Evolutionary conservation across 1,140 invertebrate genomes (phyloP), one percentile per base, ranked within the genome.

Genomic region (Lepidurus apus): DNA sequence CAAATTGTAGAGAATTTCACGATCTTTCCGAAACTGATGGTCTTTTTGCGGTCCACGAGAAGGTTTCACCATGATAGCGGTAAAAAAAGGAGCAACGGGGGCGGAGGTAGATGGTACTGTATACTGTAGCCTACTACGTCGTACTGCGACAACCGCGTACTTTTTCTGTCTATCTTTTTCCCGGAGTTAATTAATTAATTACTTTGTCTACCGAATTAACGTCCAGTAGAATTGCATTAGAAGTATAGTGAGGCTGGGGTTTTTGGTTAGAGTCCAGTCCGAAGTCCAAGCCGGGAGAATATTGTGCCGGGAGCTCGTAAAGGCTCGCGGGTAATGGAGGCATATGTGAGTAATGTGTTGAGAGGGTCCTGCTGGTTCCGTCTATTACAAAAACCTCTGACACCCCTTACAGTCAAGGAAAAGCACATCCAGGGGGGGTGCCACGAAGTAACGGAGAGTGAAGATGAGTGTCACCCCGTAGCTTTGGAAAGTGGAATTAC

Each of bases 291-390:
- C n/a, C 17, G 53, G 17, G 53, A 65, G n/a, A 65, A 65, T 65
- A 65, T 65, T 65, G 53, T 65, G 53, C 53, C 7, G 17, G 53
- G 53, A 65, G 21, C 53, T 65, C 53, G 53, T 65, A 65, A 65
- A 65, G 53, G 53, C 53, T 65, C 21, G 34, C 53, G 13, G 17
- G 53, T 65, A 65, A 65, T 65, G 53, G 53, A 65, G 53, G 53
- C 53, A 65, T 65, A 65, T 65, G 53, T 65, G 53, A 65, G 53
- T 65, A 65, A 65, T 65, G 53, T 65, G 53, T 65, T 65, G 53
- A 65, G 53, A 65, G 53, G 53, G 53, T 65, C 53, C 53, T 65
- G 53, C 53, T 65, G 53, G 53, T 65, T 21, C 13, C 21, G 9
- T 65, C 53, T 65, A 65, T 65, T 65, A 65, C 17, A 65, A 65